Evolutionary conservation across 2,888 invertebrate genomes (phyloP), one percentile per base, ranked within the genome.

Genomic region (Mylabris sibirica): DNA sequence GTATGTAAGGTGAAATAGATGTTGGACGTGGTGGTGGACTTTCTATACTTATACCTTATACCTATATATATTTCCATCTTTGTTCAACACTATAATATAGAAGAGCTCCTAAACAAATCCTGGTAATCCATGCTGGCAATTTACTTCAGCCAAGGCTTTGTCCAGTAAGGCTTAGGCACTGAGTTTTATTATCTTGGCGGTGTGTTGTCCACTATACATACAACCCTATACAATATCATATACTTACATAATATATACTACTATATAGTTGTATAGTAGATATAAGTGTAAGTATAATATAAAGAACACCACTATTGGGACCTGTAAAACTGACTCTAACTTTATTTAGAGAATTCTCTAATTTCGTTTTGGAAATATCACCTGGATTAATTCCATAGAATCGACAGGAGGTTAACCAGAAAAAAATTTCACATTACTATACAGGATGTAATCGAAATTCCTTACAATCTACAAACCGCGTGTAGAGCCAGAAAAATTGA

Each of bases 141-240:
- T 85, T 85, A 84, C 84, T 83, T 84, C 83, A 84, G 84, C 84
- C 84, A 74, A 74, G 79, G 81, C 82, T 82, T 82, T 82, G 82
- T 84, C 81, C 82, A 79, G 80, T 79, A 78, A 73, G 81, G 82
- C 83, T 84, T 83, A 84, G 82, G 83, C 80, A 80, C 83, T 84
- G 83, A 84, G 84, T 84, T 85, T 85, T 85, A 85, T 85, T 85
- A 84, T 84, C 84, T 85, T 78, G 77, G 78, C 75, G 78, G 79
- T 69, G 69, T 69, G 68, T 62, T 62, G 62, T 34, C 72, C 72
- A 71, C 72, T 30, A 30, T 30, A 30, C 30, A 30, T 30, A 30
- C 30, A 6, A 30, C 30, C 30, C 30, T 6, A n/a, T n/a, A 30
- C 30, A 30, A 30, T 30, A 30, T 30, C 30, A 30, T 30, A 30